Percentiles rank a stretch among this genome's conserved stretches.
Conservation (phyloP, 2,888 invertebrate species). For the Drosophila anceps region DNA sequence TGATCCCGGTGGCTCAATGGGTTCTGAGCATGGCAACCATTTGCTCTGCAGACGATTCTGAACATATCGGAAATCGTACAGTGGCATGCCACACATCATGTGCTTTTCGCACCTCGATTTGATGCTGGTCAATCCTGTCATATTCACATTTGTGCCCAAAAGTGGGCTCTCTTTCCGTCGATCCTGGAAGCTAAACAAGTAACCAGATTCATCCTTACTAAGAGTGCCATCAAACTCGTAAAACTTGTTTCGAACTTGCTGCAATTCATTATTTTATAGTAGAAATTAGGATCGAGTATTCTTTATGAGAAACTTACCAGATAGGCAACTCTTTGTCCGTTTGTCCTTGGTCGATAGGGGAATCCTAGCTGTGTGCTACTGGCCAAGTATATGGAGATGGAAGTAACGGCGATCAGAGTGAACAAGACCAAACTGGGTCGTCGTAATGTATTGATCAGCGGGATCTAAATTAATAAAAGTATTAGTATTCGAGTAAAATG, state of each 20-base stretch:
- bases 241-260: constrained; percentile 86
- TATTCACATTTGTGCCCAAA: constrained; percentile 48
- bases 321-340: constrained; percentile 84
- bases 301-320: constrained; percentile 80
- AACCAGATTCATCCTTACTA: constrained; percentile 85
- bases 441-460: constrained; percentile 61
- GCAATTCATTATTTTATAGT: constrained; percentile 14
- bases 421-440: constrained; percentile 47
- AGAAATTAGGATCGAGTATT: not conserved
- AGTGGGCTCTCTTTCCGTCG: constrained; percentile 57
- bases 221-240: constrained; percentile 82
- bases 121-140: constrained; percentile 58
- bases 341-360: constrained; percentile 86
- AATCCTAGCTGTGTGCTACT: constrained; percentile 86
- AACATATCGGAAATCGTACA: constrained; percentile 62
- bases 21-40: constrained; percentile 69
- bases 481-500: not conserved
- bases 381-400: constrained; percentile 37
- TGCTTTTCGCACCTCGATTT: constrained; percentile 64
- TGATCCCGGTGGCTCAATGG: constrained; percentile 50
- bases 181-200: constrained; percentile 86
- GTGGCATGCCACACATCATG: constrained; percentile 79
- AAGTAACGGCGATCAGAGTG: constrained; percentile 32
- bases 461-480: constrained; percentile 36
- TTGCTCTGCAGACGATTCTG: constrained; percentile 43